Conservation (phyloP, 2,797 vertebrate species). For the Clarias laeviceps region DNA sequence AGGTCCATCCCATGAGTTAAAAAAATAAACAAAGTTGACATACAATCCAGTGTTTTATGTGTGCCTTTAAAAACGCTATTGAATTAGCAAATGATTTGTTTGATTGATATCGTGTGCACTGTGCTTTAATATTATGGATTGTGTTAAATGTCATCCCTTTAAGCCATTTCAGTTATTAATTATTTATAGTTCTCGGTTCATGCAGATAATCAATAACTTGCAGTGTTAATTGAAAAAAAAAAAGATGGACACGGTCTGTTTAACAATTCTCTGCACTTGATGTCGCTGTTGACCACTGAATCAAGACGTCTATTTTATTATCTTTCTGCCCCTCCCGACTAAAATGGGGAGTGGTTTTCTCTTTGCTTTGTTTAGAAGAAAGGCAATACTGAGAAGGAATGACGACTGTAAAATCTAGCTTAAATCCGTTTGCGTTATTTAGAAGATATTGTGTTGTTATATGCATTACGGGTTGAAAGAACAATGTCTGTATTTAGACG, state of each 20-base stretch:
- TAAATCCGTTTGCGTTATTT: constrained; percentile 16
- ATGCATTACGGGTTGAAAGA: background rate
- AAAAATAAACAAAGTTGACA: background rate
- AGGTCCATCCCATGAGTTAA: background rate
- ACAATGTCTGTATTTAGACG: constrained; percentile 17
- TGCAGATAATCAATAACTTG: background rate
- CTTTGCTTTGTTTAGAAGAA: constrained; percentile 60
- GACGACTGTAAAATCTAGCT: background rate
- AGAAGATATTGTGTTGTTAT: background rate
- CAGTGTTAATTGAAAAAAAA: background rate
- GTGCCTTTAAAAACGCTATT: background rate
- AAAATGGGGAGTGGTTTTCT: constrained; percentile 43
- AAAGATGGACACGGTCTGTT: background rate
- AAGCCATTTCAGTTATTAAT: background rate
- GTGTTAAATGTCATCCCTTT: background rate
- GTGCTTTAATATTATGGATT: background rate
- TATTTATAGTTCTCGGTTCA: background rate
- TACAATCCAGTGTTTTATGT: background rate
- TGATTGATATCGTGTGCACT: background rate
- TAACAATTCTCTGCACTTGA: constrained; percentile 49
- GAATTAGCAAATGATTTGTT: background rate
- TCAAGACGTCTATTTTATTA: background rate
- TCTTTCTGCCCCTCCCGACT: constrained; percentile 64
- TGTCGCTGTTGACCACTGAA: constrained; percentile 65
- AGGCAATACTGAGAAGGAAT: background rate